Base-by-base conservation (phyloP, 2,797 vertebrate genomes). In the Coracias cyanogaster region DNA sequence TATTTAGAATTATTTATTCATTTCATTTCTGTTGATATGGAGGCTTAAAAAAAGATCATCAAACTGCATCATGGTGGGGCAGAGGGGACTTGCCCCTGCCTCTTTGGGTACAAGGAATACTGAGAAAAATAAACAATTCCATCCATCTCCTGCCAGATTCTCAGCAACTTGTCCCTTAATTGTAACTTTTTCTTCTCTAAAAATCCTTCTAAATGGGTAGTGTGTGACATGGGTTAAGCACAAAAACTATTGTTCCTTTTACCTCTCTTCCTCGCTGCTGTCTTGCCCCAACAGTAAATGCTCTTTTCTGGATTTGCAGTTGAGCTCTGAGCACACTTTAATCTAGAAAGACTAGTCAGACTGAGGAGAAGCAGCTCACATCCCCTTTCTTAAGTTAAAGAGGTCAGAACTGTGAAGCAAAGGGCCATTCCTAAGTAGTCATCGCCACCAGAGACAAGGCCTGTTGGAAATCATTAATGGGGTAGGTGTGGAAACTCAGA, bases 391-490 rank as follows among this genome's bases (percentile, higher is more conserved):
- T 67, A 71, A 45, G 9, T 18, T 37, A 52, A 74, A 81, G 45
- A 12, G 25, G 7, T 51, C 43, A 55, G 62, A 46, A 39, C 39
- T 41, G 20, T 15, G 77, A 84, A 83, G 52, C 15, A 64, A 90
- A 89, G 66, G 35, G 41, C 49, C 12, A 14, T 86, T 92, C 28
- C 43, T 22, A 69, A 28, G 35, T 18, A 76, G 57, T 62, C 28
- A 72, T 13, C 0, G 0, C 41, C 55, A 33, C 15, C 15, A 8
- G 35, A 69, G 46, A 33, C 11, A 51, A 37, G 43, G 15, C 12
- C 24, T 37, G 39, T 52, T 88, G 45, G 33, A 67, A 88, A 72
- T 20, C 18, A 33, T 9, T 12, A 52, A 79, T 24, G 33, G 35
- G 31, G 29, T 29, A 37, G 1, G 0, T 9, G 29, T 54, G 73